Conservation (phyloP, 2,113 vertebrate species). For the Platichthys flesus region DNA sequence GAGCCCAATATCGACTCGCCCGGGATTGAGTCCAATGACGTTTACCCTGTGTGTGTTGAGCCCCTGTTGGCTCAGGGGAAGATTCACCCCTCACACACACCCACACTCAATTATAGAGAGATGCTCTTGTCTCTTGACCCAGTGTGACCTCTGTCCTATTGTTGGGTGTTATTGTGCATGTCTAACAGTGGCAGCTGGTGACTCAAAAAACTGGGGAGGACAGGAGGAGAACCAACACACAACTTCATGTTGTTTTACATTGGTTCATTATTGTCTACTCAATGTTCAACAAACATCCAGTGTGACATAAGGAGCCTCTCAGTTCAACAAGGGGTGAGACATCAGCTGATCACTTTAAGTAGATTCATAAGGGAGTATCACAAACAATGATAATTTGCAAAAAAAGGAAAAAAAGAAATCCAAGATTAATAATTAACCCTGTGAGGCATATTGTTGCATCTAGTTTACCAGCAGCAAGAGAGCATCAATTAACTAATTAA, state of each 20-base stretch:
- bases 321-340: too few species aligned
- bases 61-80: conserved; percentile 62
- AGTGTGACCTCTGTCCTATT: conserved; percentile 40
- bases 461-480: background rate
- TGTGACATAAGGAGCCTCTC: too few species aligned
- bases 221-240: background rate
- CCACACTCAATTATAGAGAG: conserved; percentile 18
- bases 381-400: background rate
- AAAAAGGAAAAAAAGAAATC: background rate
- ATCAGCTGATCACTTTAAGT: too few species aligned
- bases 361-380: background rate
- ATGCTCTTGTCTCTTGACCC: conserved; percentile 13
- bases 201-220: background rate
- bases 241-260: background rate
- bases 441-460: background rate
- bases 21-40: conserved; percentile 74
- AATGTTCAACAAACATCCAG: background rate
- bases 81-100: conserved; percentile 42
- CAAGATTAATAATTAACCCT: background rate
- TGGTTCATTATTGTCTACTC: background rate
- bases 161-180: conserved; percentile 35
- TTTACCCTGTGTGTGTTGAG: conserved; percentile 71
- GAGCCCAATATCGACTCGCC: conserved; percentile 76
- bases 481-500: too few species aligned
- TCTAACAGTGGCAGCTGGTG: conserved; percentile 25